These are phyloP conservation scores for Thrips palmi DNA, from an alignment of 1,140 invertebrate species.

Conservation along the genomic window DNA sequence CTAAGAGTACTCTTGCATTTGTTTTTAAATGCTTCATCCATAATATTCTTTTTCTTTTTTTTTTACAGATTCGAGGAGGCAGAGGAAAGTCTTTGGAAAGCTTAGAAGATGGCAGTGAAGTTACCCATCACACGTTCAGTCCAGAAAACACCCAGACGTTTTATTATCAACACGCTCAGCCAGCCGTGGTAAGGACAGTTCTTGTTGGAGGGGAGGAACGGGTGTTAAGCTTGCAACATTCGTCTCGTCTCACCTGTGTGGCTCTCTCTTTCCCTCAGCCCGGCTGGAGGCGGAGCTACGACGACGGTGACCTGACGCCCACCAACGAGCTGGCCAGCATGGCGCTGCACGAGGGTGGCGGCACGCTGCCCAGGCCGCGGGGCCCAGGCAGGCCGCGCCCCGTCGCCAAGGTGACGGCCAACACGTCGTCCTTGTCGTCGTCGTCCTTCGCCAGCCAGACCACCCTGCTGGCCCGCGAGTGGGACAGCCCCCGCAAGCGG, in stretches of 20 bases:
- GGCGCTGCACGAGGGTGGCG: constrained; percentile 45
- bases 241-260: constrained; percentile 16
- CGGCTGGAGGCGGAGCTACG: constrained; percentile 58
- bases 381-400: constrained; percentile 59
- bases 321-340: constrained; percentile 51
- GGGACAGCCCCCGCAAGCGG: constrained; percentile 13
- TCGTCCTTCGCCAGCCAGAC: background rate
- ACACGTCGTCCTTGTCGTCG: constrained; percentile 31
- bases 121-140: constrained; percentile 39
- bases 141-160: constrained; percentile 29
- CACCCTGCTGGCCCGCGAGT: constrained; percentile 13
- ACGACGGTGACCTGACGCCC: constrained; percentile 74
- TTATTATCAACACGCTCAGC: constrained; percentile 28
- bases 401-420: constrained; percentile 65
- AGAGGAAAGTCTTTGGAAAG: constrained; percentile 67
- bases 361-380: constrained; percentile 67
- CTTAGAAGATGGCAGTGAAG: constrained; percentile 48
- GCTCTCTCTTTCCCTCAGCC: constrained; percentile 20
- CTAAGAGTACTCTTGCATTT: background rate
- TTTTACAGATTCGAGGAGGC: constrained; percentile 34
- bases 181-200: constrained; percentile 16
- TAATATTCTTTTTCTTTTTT: background rate
- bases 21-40: background rate
- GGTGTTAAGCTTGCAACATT: constrained; percentile 12
- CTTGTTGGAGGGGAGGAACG: constrained; percentile 13